Conservation (phyloP, 2,888 invertebrate genomes). For the Agrochola lychnidis region DNA sequence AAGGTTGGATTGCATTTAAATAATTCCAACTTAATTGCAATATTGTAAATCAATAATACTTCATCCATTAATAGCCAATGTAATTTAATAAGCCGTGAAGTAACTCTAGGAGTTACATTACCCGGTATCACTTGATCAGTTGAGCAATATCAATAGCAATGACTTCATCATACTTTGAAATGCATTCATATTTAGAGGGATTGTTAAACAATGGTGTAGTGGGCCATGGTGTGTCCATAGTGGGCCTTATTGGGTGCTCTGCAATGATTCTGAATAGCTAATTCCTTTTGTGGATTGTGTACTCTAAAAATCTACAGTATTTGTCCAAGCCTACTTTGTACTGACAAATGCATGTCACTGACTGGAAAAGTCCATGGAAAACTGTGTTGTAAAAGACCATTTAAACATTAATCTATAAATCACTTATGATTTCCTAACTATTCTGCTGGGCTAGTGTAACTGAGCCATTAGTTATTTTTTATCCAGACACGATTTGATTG, state of each 20-base stretch:
- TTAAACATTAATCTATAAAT: background rate
- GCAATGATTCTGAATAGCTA: conserved; percentile 9
- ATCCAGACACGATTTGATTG: background rate
- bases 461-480: background rate
- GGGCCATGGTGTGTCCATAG: background rate
- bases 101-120: conserved; percentile 44
- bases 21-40: conserved; percentile 1
- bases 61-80: conserved; percentile 29
- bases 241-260: background rate
- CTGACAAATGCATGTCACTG: background rate
- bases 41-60: conserved; percentile 15
- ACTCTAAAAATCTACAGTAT: background rate
- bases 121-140: conserved; percentile 33
- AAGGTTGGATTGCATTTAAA: conserved; percentile 24
- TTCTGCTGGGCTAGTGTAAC: background rate
- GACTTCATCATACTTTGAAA: conserved; percentile 41
- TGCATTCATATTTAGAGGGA: conserved; percentile 30
- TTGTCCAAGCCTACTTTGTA: background rate
- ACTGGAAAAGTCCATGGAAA: background rate
- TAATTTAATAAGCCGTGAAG: conserved; percentile 51
- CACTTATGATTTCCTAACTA: background rate
- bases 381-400: background rate
- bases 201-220: conserved; percentile 16
- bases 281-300: background rate
- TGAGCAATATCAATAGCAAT: conserved; percentile 39